Evolutionary conservation across 2,888 invertebrate species (phyloP).

Genomic region (Gerosis bhagava): DNA sequence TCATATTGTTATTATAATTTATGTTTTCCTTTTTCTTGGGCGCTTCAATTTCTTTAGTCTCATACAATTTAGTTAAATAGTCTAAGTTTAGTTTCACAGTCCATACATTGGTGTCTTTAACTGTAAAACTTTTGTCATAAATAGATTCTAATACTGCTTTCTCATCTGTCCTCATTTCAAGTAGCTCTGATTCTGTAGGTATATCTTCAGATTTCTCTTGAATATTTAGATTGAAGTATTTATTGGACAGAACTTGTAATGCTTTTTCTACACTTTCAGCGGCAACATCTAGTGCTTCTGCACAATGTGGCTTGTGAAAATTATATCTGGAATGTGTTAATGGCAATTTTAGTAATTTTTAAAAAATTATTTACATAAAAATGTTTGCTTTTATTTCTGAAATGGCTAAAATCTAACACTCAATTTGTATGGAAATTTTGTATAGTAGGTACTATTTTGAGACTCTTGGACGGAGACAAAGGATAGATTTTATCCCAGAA

Average conservation of each 20-base stretch:
- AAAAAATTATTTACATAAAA: too few species aligned
- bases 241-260: constrained; percentile 85
- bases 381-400: too few species aligned
- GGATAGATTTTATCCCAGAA: too few species aligned
- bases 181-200: constrained; percentile 75
- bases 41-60: constrained; percentile 73
- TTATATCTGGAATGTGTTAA: constrained; percentile 88
- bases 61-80: constrained; percentile 82
- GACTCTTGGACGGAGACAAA: too few species aligned
- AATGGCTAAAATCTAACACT: too few species aligned
- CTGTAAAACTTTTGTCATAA: constrained; percentile 86
- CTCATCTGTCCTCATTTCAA: constrained; percentile 87
- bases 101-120: constrained; percentile 89
- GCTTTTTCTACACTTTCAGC: constrained; percentile 87
- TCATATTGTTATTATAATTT: constrained; percentile 52
- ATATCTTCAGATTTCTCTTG: constrained; percentile 60
- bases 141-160: constrained; percentile 89
- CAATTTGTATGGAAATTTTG: too few species aligned
- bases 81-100: constrained; percentile 85
- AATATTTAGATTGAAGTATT: constrained; percentile 84
- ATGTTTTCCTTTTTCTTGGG: constrained; percentile 65
- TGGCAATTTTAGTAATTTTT: too few species aligned
- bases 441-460: too few species aligned
- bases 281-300: constrained; percentile 87
- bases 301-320: constrained; percentile 88